A percentile compares a stretch with the other conserved stretches of the same genome.
Evolutionary conservation across 2,888 invertebrate genomes (phyloP).

Genomic region (Neoscelio sp.): DNA sequence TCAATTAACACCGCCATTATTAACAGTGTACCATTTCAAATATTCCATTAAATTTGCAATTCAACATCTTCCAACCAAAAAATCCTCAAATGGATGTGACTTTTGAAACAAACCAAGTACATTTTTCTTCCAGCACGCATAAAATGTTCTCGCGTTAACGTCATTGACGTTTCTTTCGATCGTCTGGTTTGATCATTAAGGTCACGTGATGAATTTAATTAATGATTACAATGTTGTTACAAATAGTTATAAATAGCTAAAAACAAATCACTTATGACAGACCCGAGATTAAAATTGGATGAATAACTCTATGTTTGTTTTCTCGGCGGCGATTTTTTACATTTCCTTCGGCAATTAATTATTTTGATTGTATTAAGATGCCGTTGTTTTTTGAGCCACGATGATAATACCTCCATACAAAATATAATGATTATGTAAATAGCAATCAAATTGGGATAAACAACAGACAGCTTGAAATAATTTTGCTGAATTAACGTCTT

Average conservation of each 20-base stretch:
- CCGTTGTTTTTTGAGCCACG: conserved; percentile 4
- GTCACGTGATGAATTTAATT: conserved; percentile 45
- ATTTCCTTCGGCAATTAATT: conserved; percentile 22
- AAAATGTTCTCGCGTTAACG: too few relatives aligned
- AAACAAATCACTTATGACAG: conserved; percentile 38
- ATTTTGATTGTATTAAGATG: conserved; percentile 12
- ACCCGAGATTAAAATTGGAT: conserved; percentile 44
- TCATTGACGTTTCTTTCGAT: conserved; percentile 12
- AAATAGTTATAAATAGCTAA: conserved; percentile 10
- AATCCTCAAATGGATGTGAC: too few relatives aligned
- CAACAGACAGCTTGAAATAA: background rate
- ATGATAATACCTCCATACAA: background rate
- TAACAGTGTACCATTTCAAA: too few relatives aligned
- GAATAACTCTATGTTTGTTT: conserved; percentile 41
- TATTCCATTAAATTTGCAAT: too few relatives aligned
- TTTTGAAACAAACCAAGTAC: too few relatives aligned
- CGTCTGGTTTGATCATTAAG: conserved; percentile 10
- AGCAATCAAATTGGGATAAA: conserved; percentile 5
- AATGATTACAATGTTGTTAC: conserved; percentile 19
- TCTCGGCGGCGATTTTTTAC: conserved; percentile 28
- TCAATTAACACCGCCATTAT: too few relatives aligned
- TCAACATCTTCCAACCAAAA: too few relatives aligned
- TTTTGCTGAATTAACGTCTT: conserved; percentile 2
- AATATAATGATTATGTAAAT: conserved; percentile 11
- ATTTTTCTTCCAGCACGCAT: too few relatives aligned